Evolutionary conservation across 1,140 invertebrate species (phyloP).

Genomic region (Cephus cinctus): DNA sequence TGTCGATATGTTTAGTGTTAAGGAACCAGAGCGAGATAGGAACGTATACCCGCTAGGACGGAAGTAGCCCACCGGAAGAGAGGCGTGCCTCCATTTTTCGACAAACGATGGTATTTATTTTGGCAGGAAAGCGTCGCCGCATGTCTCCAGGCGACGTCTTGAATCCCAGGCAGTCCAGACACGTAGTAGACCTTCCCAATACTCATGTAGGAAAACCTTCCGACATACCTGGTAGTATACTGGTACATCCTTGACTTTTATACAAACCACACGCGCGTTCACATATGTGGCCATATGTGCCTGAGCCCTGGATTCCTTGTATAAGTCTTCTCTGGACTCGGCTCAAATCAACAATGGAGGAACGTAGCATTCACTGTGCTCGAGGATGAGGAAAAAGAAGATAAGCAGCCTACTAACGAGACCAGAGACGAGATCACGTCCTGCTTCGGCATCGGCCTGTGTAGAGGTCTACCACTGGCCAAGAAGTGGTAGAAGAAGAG

Average conservation of each 20-base stretch:
- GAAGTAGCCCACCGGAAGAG: neutral
- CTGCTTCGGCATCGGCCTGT: neutral
- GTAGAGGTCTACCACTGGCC: neutral
- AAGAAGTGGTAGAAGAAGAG: neutral
- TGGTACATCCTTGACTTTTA: too few species aligned
- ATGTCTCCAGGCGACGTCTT: neutral
- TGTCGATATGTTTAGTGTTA: too few species aligned
- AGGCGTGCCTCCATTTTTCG: neutral
- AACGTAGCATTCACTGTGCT: conserved; percentile 14
- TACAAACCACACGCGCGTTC: too few species aligned
- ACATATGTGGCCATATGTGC: too few species aligned
- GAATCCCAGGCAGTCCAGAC: neutral
- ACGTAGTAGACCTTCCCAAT: too few species aligned
- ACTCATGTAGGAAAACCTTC: too few species aligned
- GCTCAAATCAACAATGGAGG: conserved; percentile 24
- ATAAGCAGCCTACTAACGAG: conserved; percentile 31
- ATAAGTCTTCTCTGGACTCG: too few species aligned
- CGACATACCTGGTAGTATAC: too few species aligned
- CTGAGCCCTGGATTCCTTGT: too few species aligned
- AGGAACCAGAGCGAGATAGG: too few species aligned
- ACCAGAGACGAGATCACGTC: conserved; percentile 22
- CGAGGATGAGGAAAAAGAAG: conserved; percentile 19
- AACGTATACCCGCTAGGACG: neutral
- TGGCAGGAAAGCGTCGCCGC: conserved; percentile 1
- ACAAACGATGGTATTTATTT: conserved; percentile 5